Base-by-base conservation (phyloP, 1,140 invertebrate genomes). In the Drosophila nigromelanica region DNA sequence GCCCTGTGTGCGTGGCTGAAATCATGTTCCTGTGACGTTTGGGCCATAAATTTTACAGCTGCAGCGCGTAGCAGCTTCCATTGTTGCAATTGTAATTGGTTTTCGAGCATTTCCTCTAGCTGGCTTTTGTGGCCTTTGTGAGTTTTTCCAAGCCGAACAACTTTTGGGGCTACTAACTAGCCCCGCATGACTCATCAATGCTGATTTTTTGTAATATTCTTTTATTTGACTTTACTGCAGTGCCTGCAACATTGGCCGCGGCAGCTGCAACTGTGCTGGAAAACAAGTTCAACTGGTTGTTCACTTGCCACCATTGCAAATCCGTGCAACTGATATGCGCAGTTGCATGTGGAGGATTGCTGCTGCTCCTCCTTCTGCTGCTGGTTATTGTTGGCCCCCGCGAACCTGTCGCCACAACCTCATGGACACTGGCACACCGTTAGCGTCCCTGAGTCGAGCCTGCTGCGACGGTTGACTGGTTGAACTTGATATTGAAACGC, bases 41-140 rank as follows among this genome's bases (percentile, higher is more conserved):
- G 83, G 50, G 72, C 78, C 82, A 87, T 82, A 87, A 73, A 89
- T 77, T 89, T 68, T 62, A 81, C 72, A 89, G 82, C 78, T 89
- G 82, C 81, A 78, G 24, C 48, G 40, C 35, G 11, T 8, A 7
- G 10, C 15, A 56, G 42, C 80, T 68, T 64, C 75, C 78, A 82
- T 87, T 87, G 78, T 87, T 87, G 82, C 82, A 87, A 87, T 76
- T 80, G 77, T 78, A 87, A 86, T 86, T 87, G 70, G 71, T 78
- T 76, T 82, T 63, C 24, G 48, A 69, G 64, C 63, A 42, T 61
- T 80, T 73, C 69, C 68, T 67, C 64, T 74, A 11, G 21, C 24
- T 4, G 3, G 45, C 15, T 2, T 55, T 47, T 18, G 2, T 30
- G 27, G 33, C 15, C 24, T 33, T 55, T 61, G 18, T 63, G 7